These are phyloP conservation scores for Brachionus rotundiformis DNA, from an alignment of 1,140 invertebrate species.

Conservation along the genomic window DNA sequence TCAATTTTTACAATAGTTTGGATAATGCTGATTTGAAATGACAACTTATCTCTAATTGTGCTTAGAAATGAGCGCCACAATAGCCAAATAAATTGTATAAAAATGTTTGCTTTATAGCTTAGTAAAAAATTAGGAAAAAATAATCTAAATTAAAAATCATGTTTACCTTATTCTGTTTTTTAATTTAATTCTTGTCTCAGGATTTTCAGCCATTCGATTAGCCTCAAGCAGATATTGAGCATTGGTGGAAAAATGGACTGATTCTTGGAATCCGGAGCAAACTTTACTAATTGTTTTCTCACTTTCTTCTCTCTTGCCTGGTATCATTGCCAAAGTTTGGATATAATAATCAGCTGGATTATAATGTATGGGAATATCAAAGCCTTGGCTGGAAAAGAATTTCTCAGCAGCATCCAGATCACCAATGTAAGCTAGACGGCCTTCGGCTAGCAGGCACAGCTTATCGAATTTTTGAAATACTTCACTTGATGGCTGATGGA, in stretches of 20 bases:
- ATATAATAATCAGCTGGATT: conserved; percentile 52
- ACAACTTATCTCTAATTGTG: conserved; percentile 22
- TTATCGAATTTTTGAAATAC: conserved; percentile 84
- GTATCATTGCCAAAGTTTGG: conserved; percentile 71
- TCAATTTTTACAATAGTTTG: conserved; percentile 39
- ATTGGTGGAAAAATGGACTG: background rate
- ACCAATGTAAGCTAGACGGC: conserved; percentile 32
- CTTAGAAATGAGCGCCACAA: conserved; percentile 31
- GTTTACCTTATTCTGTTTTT: conserved; percentile 48
- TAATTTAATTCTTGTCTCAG: background rate
- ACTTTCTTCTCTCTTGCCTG: conserved; percentile 74
- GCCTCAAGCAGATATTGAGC: background rate
- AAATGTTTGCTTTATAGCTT: conserved; percentile 35
- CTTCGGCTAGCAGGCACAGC: conserved; percentile 36
- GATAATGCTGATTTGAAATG: conserved; percentile 6
- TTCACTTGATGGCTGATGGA: conserved; percentile 93
- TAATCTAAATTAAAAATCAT: background rate
- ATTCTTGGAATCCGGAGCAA: background rate
- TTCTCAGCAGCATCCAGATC: background rate
- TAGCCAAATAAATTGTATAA: conserved; percentile 48
- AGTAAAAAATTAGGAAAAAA: background rate
- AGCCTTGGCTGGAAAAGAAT: conserved; percentile 56
- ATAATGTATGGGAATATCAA: conserved; percentile 53
- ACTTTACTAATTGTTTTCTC: background rate
- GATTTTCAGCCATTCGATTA: background rate